Evolutionary conservation across 1,140 invertebrate species (phyloP).

Genomic region (Drosophila bifasciata): DNA sequence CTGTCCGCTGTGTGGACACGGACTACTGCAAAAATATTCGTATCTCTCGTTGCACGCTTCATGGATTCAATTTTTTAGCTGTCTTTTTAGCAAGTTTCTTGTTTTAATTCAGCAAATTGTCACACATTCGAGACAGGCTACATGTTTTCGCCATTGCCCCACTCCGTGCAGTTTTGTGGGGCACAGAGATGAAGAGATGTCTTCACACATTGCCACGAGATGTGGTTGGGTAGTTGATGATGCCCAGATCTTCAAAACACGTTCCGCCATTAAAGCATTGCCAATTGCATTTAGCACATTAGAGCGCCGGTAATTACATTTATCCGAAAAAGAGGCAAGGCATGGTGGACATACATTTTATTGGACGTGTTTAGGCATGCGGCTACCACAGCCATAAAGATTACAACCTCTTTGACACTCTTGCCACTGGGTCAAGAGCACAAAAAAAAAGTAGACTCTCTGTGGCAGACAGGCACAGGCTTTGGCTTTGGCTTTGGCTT

Average conservation of each 20-base stretch:
- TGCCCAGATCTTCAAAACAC: constrained; percentile 31
- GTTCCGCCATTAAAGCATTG: constrained; percentile 59
- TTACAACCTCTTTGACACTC: constrained; percentile 54
- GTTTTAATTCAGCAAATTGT: constrained; percentile 49
- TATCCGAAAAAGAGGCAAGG: constrained; percentile 48
- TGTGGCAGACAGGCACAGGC: too few relatives aligned
- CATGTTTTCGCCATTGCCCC: constrained; percentile 16
- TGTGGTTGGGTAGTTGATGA: constrained; percentile 1
- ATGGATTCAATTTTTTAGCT: constrained; percentile 44
- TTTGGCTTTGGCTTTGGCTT: too few relatives aligned
- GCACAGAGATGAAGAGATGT: constrained; percentile 25
- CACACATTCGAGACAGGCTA: constrained; percentile 48
- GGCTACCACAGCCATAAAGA: constrained; percentile 5
- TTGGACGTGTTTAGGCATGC: constrained; percentile 9
- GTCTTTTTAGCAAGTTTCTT: constrained; percentile 14
- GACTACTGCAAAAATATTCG: constrained; percentile 55
- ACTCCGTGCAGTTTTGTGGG: constrained; percentile 33
- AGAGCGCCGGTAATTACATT: constrained; percentile 47
- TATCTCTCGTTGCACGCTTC: constrained; percentile 46
- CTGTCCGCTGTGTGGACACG: constrained; percentile 54
- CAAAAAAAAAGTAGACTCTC: constrained; percentile 12
- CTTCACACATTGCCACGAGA: constrained; percentile 13
- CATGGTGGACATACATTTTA: constrained; percentile 26
- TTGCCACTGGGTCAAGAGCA: constrained; percentile 75
- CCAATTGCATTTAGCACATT: constrained; percentile 59